Percentiles rank a stretch among this genome's conserved stretches.
These are phyloP conservation scores for Temnothorax nylanderi DNA, from an alignment of 1,140 invertebrate genomes.

Conservation along the genomic window DNA sequence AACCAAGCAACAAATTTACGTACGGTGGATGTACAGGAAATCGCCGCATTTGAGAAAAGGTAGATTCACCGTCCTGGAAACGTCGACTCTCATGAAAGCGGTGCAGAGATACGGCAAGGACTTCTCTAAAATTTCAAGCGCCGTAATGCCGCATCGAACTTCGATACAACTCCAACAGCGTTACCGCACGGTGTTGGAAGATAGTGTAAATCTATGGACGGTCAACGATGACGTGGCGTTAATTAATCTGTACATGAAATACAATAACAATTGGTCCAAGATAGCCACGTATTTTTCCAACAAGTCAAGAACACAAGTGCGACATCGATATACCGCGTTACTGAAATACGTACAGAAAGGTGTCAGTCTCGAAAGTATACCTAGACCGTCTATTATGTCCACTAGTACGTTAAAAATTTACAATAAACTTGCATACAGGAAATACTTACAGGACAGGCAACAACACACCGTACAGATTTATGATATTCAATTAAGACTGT, in stretches of 20 bases:
- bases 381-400: background rate
- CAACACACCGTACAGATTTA: background rate
- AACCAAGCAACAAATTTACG: conserved; percentile 88
- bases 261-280: conserved; percentile 83
- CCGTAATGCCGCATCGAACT: conserved; percentile 86
- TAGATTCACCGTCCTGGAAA: conserved; percentile 88
- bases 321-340: conserved; percentile 84
- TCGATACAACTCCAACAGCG: conserved; percentile 86
- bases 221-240: conserved; percentile 83
- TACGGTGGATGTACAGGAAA: conserved; percentile 84
- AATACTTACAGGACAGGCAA: too few species aligned
- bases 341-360: conserved; percentile 22
- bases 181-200: conserved; percentile 83
- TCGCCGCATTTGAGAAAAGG: conserved; percentile 85
- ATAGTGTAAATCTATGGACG: conserved; percentile 82
- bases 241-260: conserved; percentile 78
- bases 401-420: background rate
- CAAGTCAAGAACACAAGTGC: conserved; percentile 84
- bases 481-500: background rate
- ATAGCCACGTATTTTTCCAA: conserved; percentile 81
- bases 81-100: conserved; percentile 87
- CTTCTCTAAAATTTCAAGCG: conserved; percentile 85
- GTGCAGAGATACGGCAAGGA: conserved; percentile 87
- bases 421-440: too few species aligned
- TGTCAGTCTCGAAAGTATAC: conserved; percentile 47